Evolutionary conservation across 1,140 invertebrate genomes (phyloP), one percentile per base, ranked within the genome.

Genomic region (Lepidurus couesii): DNA sequence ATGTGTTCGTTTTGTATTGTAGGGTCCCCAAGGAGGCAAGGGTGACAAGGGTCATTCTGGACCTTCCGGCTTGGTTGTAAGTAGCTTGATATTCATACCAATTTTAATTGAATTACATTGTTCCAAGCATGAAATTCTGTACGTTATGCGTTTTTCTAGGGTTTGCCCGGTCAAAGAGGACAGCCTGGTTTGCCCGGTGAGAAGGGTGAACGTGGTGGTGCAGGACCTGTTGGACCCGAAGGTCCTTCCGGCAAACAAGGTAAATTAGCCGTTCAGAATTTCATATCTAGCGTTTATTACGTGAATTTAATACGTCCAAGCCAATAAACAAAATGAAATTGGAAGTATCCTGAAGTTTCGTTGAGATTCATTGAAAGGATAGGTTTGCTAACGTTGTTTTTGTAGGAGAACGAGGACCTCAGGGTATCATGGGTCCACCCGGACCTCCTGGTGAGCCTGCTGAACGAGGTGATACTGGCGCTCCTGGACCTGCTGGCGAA

Each of bases 21-120:
- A 92, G 91, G 92, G 92, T 74, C 84, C 87, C 45, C 86, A 89
- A 81, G 92, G 92, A 73, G 81, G 83, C 13, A 89, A 88, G 84
- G 93, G 93, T 78, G 88, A 89, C 73, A 93, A 92, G 86, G 93
- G 92, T 75, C 90, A 91, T 83, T 86, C 88, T 78, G 93, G 93
- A 78, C 86, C 89, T 10, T 86, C 90, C 44, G 92, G 93, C 77
- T 86, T 92, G 78, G 87, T 93, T 81, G 87, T 88, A 84, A 83
- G 82, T 83, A 78, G 42, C 77, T 65, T 34, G 16, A 74, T 79
- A 9, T 79, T 80, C 16, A 21, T 3, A 24, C 16, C n/a, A 75
- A 73, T 5, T 73, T 73, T 3, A 73, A n/a, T 73, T 73, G n/a
- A 73, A 73, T 24, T 73, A 34, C 34, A 3, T 34, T 0, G 34